Base-by-base conservation (phyloP, 1,140 invertebrate genomes). In the Pseudomyrmex gracilis region DNA sequence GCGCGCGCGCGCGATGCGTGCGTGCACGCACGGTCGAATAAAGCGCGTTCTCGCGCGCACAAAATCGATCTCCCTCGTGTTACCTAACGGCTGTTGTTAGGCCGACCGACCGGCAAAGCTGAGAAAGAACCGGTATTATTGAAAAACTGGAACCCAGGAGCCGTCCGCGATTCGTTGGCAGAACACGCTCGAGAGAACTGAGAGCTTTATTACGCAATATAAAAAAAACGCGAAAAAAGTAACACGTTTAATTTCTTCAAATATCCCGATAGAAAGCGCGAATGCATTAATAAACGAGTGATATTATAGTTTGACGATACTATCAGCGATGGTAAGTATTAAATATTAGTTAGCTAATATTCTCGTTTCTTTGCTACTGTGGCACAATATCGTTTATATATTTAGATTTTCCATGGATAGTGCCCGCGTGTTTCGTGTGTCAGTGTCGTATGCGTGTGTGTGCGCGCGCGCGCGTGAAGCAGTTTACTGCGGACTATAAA, bases 31-130 rank as follows among this genome's bases (percentile, higher is more conserved):
- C 34, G 2, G 13, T 10, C 22, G 9, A 13, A 24, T 7, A 9
- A 47, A 51, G 8, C 15, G 58, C 57, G 57, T 24, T 61, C 57
- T 20, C 47, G 82, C 82, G 51, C 63, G 64, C 71, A 49, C 57
- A 20, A 55, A 13, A 87, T 87, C 85, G 70, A 87, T 76, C 85
- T 60, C 61, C 82, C 60, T 86, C 68, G 51, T 70, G 78, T 86
- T 63, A 58, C 22, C 58, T 20, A 58, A 66, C 22, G 15, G 64
- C 17, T 53, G 20, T 13, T 17, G 51, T 53, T 82, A 64, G 78
- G 58, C 61, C 24, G 47, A 53, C 49, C 57, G 78, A 17, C 51
- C 61, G 70, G 58, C 24, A 13, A 77, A 58, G 61, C 20, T 43
- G n/a, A 58, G 22, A 83, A 83, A 47, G 22, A 83, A 83, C 82